phyloP scores from a whole-genome alignment of 1,140 invertebrate species.

The Lucilia cuprina region DNA sequence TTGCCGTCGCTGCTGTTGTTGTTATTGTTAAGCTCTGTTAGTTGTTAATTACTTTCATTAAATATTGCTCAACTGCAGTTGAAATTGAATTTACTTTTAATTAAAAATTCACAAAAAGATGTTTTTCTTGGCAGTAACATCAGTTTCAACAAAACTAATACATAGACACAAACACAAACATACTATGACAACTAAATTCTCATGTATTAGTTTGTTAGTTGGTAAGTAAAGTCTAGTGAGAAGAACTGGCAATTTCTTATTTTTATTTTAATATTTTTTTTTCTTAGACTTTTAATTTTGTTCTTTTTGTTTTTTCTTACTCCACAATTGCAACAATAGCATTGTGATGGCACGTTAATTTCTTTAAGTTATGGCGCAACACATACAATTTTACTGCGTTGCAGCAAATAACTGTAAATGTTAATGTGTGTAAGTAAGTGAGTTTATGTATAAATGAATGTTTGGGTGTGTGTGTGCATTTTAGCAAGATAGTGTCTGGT shows the following conservation, averaged over 20 bases:
- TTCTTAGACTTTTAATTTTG: background rate
- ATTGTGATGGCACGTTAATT: slow-evolving; percentile 21
- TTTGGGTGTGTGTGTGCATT: background rate
- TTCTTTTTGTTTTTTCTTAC: background rate
- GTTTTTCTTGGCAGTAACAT: slow-evolving; percentile 36
- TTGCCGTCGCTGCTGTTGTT: background rate
- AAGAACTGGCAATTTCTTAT: background rate
- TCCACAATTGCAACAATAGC: slow-evolving; percentile 19
- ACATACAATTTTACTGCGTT: background rate
- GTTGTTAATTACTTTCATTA: slow-evolving; percentile 38
- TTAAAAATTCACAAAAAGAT: slow-evolving; percentile 39
- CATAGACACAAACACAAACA: background rate
- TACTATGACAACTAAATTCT: background rate
- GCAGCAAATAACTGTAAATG: background rate
- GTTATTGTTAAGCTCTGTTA: slow-evolving; percentile 19
- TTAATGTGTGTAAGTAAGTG: background rate
- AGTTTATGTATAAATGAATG: background rate
- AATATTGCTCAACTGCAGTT: slow-evolving; percentile 37
- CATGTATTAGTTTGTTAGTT: background rate
- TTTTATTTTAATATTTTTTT: background rate
- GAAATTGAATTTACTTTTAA: slow-evolving; percentile 42
- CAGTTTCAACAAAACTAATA: slow-evolving; percentile 9
- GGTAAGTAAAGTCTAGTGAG: background rate
- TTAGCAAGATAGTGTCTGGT: slow-evolving; percentile 19
- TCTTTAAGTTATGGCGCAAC: slow-evolving; percentile 22